Evolutionary conservation across 2,797 vertebrate genomes (phyloP), one percentile per base, ranked within the genome.

Genomic region (Spea hammondii): DNA sequence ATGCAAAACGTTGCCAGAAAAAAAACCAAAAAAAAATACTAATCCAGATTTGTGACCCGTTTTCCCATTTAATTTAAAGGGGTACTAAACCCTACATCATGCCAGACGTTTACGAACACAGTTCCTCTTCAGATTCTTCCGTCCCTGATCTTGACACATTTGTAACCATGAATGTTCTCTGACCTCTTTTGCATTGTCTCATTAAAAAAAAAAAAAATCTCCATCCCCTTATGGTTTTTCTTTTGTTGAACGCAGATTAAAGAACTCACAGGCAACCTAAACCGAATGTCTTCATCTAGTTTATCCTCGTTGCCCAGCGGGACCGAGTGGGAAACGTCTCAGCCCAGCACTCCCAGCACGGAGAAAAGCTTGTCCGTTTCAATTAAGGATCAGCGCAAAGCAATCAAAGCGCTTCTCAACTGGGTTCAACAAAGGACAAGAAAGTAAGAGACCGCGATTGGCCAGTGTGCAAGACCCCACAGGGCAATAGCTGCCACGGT

Each of bases 341-440:
- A 90, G 83, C 93, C 94, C 75, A 93, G 91, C 88, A 93, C 94
- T 0, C 93, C 95, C 0, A 93, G 92, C 0, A 86, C 94, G 0
- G 93, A 96, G 81, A 91, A 88, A 72, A 92, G 81, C 46, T 69
- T 90, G 71, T 88, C 88, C 0, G 68, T 91, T 6, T 88, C 93
- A 0, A 90, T 93, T 84, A 93, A 93, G 78, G 96, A 97, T 82
- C 95, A 98, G 77, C 91, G 94, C 83, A 96, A 89, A 85, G 92
- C 95, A 85, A 98, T 99, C 88, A 95, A 94, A 87, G 95, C 94
- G 44, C 94, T 99, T 81, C 87, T 99, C 85, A 90, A 94, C 1
- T 99, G 97, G 97, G 95, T 98, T 57, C 97, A 99, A 90, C 95
- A 93, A 84, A 94, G 95, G 80, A 98, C 96, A 0, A 92, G 95